Percentiles rank a stretch among this genome's conserved stretches.
Conservation (phyloP, 2,113 vertebrate genomes). For the Charadrius vociferus region DNA sequence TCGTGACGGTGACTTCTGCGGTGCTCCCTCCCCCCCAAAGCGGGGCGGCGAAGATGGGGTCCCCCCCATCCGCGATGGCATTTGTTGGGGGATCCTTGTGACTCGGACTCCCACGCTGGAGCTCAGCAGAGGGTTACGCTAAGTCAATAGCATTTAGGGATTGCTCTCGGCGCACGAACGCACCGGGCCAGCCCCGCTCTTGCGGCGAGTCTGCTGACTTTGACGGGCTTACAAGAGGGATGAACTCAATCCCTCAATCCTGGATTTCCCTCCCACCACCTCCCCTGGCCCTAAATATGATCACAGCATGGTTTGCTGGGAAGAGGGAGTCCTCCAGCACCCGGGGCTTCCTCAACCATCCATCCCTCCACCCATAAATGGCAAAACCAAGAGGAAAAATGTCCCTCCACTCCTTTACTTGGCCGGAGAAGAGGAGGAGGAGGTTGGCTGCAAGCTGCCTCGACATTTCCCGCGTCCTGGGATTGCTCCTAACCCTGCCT, state of each 20-base stretch:
- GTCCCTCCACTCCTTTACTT: neutral
- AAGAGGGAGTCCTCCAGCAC: neutral
- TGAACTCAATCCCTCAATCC: slow-evolving; percentile 57
- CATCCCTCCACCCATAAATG: neutral
- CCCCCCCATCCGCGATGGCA: fast-evolving
- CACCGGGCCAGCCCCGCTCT: neutral
- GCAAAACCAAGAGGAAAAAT: neutral
- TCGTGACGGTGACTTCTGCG: fast-evolving
- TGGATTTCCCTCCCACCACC: slow-evolving; percentile 37
- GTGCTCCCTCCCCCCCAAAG: neutral
- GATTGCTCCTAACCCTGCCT: neutral
- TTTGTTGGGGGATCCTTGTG: neutral
- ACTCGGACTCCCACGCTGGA: neutral
- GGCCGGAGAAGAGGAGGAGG: neutral
- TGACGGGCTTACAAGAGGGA: slow-evolving; percentile 23
- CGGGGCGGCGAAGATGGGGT: neutral
- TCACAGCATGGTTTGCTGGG: neutral
- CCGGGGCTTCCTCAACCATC: neutral
- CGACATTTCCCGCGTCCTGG: neutral
- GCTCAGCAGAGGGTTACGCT: neutral
- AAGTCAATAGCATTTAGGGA: neutral
- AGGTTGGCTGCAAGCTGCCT: neutral
- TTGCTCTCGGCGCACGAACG: neutral
- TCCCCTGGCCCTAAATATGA: neutral
- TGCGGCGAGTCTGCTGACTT: fast-evolving